Conservation (phyloP, 2,797 vertebrate species). For the Hydrolagus colliei region DNA sequence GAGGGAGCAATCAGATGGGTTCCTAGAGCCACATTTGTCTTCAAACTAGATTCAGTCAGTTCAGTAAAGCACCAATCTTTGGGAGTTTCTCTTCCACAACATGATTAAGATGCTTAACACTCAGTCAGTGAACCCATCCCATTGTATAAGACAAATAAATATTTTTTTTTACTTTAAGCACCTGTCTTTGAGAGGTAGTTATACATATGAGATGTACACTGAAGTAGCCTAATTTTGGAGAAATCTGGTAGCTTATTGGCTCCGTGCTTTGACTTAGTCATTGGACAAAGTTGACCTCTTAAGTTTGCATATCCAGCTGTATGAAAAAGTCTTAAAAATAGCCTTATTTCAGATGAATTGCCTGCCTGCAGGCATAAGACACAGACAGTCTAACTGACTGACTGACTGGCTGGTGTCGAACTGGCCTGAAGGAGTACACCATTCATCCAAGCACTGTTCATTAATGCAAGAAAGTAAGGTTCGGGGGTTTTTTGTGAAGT, state of each 20-base stretch:
- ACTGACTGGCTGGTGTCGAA: too few species aligned
- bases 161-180: not conserved
- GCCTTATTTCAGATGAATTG: not conserved
- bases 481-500: not conserved
- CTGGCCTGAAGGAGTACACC: not conserved
- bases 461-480: not conserved
- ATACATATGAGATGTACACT: not conserved
- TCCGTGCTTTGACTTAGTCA: not conserved
- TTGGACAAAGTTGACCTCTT: not conserved
- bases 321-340: not conserved
- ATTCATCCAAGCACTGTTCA: not conserved
- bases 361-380: not conserved
- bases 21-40: too few species aligned
- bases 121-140: too few species aligned
- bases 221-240: slow-evolving; percentile 8
- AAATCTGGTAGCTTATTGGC: not conserved
- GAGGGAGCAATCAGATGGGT: too few species aligned
- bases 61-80: too few species aligned
- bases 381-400: not conserved
- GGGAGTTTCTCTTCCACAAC: too few species aligned
- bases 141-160: not conserved
- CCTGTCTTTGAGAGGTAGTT: not conserved
- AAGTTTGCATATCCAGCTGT: not conserved
- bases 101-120: too few species aligned
- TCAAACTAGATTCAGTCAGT: too few species aligned